Conservation (phyloP, 2,888 invertebrate genomes). For the Octodonta nipae region DNA sequence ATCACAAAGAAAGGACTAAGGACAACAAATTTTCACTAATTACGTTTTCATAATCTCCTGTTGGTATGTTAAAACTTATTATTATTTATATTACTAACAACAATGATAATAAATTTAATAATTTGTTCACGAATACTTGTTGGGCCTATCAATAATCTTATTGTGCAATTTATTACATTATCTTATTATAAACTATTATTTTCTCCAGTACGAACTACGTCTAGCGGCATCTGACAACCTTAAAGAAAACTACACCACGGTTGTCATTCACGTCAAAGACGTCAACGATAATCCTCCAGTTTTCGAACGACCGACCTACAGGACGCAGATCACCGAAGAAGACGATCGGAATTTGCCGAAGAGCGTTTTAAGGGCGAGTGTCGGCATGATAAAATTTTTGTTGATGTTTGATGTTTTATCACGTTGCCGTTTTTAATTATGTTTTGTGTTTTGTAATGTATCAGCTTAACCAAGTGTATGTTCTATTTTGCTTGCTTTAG, state of each 20-base stretch:
- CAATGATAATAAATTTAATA: no score
- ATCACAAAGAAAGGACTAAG: no score
- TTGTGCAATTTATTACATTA: no score
- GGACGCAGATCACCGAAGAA: slow-evolving; percentile 91
- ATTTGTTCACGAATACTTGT: no score
- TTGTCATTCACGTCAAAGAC: slow-evolving; percentile 93
- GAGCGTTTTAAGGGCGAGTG: slow-evolving; percentile 72
- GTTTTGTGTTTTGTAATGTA: slow-evolving; percentile 5
- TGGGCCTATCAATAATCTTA: no score
- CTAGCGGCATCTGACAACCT: slow-evolving; percentile 90
- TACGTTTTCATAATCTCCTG: no score
- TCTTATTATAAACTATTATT: slow-evolving; percentile 3
- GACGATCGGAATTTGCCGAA: slow-evolving; percentile 89
- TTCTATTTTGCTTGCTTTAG: slow-evolving; percentile 2
- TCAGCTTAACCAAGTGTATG: no score
- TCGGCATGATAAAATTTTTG: slow-evolving; percentile 13
- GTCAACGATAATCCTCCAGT: slow-evolving; percentile 97
- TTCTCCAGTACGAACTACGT: slow-evolving; percentile 74
- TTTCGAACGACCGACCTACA: slow-evolving; percentile 86
- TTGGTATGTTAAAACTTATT: no score
- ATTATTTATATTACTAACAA: no score
- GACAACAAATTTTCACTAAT: no score
- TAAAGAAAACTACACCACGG: slow-evolving; percentile 93
- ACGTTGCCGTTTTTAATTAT: background rate
- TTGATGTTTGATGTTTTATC: no score